Percentiles rank a stretch among this genome's conserved stretches.
These are phyloP conservation scores for Eupithecia subfuscata DNA, from an alignment of 2,888 invertebrate genomes.

Conservation along the genomic window DNA sequence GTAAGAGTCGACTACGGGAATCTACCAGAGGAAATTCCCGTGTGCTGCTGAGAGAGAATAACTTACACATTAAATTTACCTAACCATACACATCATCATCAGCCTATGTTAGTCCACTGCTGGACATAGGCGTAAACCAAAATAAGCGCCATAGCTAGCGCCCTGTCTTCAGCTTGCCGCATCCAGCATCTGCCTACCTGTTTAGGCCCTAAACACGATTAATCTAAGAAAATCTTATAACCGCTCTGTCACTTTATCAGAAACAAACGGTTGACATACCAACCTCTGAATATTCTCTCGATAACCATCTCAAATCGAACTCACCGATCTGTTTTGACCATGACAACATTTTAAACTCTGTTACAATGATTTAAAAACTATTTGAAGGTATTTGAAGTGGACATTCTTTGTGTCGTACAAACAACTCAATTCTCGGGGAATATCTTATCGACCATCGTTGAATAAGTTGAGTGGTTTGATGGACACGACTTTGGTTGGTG, in stretches of 20 bases:
- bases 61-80: too few species aligned
- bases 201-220: too few species aligned
- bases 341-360: conserved; percentile 40
- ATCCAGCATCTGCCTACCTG: too few species aligned
- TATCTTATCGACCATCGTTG: conserved; percentile 62
- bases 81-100: too few species aligned
- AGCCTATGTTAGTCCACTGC: too few species aligned
- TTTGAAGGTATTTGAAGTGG: conserved; percentile 36
- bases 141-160: too few species aligned
- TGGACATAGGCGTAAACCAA: too few species aligned
- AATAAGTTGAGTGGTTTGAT: conserved; percentile 49
- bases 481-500: conserved; percentile 34
- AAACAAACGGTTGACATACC: conserved; percentile 62
- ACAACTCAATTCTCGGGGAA: conserved; percentile 73
- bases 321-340: conserved; percentile 60
- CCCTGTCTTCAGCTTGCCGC: too few species aligned
- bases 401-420: conserved; percentile 66
- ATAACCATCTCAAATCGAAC: conserved; percentile 77
- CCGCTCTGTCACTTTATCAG: conserved; percentile 48
- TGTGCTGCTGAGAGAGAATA: too few species aligned
- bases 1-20: too few species aligned
- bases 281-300: conserved; percentile 67
- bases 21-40: too few species aligned
- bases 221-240: conserved; percentile 29
- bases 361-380: background rate